Conservation (phyloP, 2,888 invertebrate genomes). For the Dynastes tityus region DNA sequence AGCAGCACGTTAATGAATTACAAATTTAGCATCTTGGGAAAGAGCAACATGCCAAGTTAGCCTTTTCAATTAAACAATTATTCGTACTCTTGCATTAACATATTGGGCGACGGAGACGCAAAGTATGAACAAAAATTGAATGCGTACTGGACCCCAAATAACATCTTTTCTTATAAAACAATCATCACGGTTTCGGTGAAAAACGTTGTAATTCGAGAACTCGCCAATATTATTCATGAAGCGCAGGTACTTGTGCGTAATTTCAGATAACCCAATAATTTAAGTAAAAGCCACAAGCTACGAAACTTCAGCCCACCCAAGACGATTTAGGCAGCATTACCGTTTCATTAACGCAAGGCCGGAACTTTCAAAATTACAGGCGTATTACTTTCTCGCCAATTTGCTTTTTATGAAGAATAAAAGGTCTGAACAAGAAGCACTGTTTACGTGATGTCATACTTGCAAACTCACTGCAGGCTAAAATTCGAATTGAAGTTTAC, state of each 20-base stretch:
- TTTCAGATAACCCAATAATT: slow-evolving; percentile 10
- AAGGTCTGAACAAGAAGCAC: background rate
- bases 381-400: slow-evolving; percentile 17
- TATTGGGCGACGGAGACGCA: background rate
- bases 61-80: slow-evolving; percentile 13
- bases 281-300: slow-evolving; percentile 8
- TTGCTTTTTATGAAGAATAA: background rate
- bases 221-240: background rate
- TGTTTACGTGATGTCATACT: too few species aligned
- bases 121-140: background rate
- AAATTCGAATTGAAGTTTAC: too few species aligned
- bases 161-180: background rate
- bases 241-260: background rate
- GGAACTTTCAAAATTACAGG: slow-evolving; percentile 20
- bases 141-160: background rate
- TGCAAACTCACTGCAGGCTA: too few species aligned
- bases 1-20: slow-evolving; percentile 9
- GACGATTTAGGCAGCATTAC: background rate
- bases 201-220: background rate
- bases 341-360: slow-evolving; percentile 11
- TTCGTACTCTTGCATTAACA: background rate
- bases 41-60: background rate
- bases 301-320: slow-evolving; percentile 9
- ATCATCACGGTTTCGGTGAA: background rate
- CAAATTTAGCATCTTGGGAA: slow-evolving; percentile 9